phyloP scores from a whole-genome alignment of 2,888 invertebrate species.

The Noctua janthe region DNA sequence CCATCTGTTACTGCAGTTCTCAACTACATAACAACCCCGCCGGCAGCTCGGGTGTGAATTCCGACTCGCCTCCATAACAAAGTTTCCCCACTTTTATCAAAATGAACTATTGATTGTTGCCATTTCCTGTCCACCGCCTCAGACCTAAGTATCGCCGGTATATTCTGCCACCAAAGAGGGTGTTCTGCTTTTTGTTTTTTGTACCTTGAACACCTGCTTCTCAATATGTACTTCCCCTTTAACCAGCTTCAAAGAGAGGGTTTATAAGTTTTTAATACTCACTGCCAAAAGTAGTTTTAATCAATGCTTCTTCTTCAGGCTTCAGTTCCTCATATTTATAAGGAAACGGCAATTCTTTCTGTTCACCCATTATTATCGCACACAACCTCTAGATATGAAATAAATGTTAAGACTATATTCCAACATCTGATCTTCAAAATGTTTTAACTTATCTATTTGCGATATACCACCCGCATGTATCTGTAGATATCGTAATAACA shows the following conservation, averaged over 20 bases:
- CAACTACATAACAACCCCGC: too few species aligned
- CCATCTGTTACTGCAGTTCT: too few species aligned
- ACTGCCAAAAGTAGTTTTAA: slow-evolving; percentile 16
- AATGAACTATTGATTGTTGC: not conserved
- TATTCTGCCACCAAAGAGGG: not conserved
- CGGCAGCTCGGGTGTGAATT: too few species aligned
- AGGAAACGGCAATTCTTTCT: slow-evolving; percentile 40
- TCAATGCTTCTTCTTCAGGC: slow-evolving; percentile 39
- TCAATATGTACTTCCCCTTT: not conserved
- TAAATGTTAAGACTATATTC: slow-evolving; percentile 5
- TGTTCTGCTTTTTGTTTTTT: not conserved
- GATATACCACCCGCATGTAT: not conserved
- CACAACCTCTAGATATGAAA: slow-evolving; percentile 24
- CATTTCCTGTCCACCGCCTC: too few species aligned
- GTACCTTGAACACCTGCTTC: not conserved
- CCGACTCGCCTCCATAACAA: too few species aligned
- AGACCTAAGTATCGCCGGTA: too few species aligned
- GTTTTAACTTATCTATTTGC: not conserved
- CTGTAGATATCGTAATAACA: not conserved
- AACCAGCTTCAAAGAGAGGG: not conserved
- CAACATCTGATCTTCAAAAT: not conserved
- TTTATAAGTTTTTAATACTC: slow-evolving; percentile 8
- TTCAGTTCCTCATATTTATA: slow-evolving; percentile 42
- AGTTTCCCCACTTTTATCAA: too few species aligned
- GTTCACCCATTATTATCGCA: slow-evolving; percentile 33